phyloP scores from a whole-genome alignment of 2,113 vertebrate genomes.

The Tapirus terrestris region DNA sequence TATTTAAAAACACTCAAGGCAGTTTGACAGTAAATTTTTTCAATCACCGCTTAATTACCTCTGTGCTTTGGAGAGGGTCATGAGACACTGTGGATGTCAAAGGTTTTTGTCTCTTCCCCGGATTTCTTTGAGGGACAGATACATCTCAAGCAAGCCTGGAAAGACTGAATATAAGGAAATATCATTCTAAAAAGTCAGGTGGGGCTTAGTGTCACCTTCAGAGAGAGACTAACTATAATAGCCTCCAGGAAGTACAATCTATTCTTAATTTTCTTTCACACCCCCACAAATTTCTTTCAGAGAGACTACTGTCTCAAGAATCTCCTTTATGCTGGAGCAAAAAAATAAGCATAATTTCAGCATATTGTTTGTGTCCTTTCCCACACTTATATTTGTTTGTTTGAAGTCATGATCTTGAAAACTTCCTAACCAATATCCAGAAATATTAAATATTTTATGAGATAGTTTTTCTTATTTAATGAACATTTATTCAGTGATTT shows the following conservation, averaged over 20 bases:
- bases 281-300: neutral
- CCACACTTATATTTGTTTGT: neutral
- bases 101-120: slow-evolving; percentile 25
- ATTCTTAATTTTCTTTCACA: slow-evolving; percentile 60
- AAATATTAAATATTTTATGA: slow-evolving; percentile 32
- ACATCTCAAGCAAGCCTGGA: neutral
- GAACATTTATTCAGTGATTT: neutral
- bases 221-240: slow-evolving; percentile 10
- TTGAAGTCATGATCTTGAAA: slow-evolving; percentile 5
- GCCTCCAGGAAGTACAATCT: slow-evolving; percentile 50
- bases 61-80: slow-evolving; percentile 38
- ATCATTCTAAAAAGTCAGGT: slow-evolving; percentile 43
- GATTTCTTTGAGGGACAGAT: slow-evolving; percentile 49
- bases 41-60: slow-evolving; percentile 62
- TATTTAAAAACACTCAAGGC: slow-evolving; percentile 14
- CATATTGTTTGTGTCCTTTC: neutral
- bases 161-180: slow-evolving; percentile 33
- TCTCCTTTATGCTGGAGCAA: neutral
- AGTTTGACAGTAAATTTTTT: slow-evolving; percentile 50
- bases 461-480: neutral
- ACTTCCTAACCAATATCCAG: neutral
- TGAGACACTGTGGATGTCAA: slow-evolving; percentile 21
- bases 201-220: slow-evolving; percentile 42
- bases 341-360: neutral
- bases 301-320: neutral